These are phyloP conservation scores for Catocala fraxini DNA, from an alignment of 2,888 invertebrate species.

Conservation along the genomic window DNA sequence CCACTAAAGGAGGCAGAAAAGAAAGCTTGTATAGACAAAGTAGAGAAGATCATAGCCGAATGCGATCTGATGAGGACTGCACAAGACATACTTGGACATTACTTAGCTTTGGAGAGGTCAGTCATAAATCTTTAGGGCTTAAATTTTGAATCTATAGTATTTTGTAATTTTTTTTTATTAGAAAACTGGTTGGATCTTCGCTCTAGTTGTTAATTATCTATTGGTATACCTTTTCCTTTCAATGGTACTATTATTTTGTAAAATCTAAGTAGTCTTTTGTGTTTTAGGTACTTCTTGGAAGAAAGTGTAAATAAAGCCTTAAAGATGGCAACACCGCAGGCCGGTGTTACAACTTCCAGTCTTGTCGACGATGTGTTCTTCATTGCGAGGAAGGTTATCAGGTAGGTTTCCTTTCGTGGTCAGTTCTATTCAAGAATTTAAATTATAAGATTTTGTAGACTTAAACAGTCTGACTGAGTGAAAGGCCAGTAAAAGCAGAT, in stretches of 20 bases:
- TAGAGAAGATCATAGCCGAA: conserved; percentile 90
- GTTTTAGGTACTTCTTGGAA: conserved; percentile 93
- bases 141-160: too few relatives aligned
- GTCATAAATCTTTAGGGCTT: background rate
- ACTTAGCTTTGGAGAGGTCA: conserved; percentile 95
- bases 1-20: conserved; percentile 58
- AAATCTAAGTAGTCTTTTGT: background rate
- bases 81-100: conserved; percentile 95
- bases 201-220: too few relatives aligned
- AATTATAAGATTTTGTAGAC: too few relatives aligned
- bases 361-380: conserved; percentile 99
- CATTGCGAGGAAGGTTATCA: conserved; percentile 97
- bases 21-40: conserved; percentile 55
- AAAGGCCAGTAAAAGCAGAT: too few relatives aligned
- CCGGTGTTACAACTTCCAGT: conserved; percentile 93
- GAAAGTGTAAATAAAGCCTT: conserved; percentile 98
- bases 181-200: too few relatives aligned
- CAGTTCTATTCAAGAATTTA: too few relatives aligned
- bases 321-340: conserved; percentile 91
- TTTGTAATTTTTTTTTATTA: too few relatives aligned
- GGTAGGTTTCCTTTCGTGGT: conserved; percentile 70
- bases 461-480: too few relatives aligned
- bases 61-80: conserved; percentile 92
- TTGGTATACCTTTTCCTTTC: too few relatives aligned
- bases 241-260: too few relatives aligned